These are phyloP conservation scores for Ceyx erithaca DNA, from an alignment of 2,797 vertebrate genomes.

Conservation along the genomic window DNA sequence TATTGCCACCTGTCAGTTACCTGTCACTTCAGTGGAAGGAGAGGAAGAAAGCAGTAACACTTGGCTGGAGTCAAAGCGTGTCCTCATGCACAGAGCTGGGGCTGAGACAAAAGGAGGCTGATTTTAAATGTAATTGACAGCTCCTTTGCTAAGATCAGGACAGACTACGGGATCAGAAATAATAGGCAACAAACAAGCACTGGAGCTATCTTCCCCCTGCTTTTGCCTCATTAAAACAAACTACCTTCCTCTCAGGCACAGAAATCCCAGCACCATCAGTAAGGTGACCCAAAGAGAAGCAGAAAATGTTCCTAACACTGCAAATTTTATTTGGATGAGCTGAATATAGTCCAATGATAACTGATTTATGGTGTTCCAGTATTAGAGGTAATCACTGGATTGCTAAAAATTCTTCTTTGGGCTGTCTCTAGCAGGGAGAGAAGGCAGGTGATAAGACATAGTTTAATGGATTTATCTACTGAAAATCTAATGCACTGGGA, in stretches of 20 bases:
- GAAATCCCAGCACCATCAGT: neutral
- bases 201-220: neutral
- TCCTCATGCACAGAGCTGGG: neutral
- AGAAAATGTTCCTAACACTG: neutral
- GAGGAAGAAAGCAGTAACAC: neutral
- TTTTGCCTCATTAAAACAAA: neutral
- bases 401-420: neutral
- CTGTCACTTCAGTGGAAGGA: neutral
- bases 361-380: neutral
- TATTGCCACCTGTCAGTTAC: neutral
- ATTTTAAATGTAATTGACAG: constrained; percentile 8
- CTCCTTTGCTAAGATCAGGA: neutral
- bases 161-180: neutral
- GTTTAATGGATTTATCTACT: constrained; percentile 50
- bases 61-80: neutral
- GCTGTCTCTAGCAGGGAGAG: neutral
- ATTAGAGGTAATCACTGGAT: neutral
- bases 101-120: neutral
- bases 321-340: neutral
- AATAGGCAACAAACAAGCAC: neutral
- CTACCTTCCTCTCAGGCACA: neutral
- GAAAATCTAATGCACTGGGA: neutral
- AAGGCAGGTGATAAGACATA: neutral
- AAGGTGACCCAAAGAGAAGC: neutral
- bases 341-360: neutral